phyloP scores from a whole-genome alignment of 2,888 invertebrate species.

The Pecten maximus region DNA sequence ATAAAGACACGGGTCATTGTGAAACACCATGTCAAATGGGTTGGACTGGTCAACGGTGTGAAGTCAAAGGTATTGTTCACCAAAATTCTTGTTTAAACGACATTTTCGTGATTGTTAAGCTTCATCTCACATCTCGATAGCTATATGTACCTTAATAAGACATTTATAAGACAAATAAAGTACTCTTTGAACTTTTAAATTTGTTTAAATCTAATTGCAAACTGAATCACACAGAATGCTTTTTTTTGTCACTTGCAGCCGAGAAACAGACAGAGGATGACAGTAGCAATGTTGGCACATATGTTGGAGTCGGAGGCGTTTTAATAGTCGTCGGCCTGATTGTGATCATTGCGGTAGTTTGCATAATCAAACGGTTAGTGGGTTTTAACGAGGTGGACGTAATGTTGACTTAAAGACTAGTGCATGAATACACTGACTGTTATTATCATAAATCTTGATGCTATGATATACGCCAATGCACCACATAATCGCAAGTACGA shows the following conservation, averaged over 20 bases:
- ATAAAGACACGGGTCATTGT: neutral
- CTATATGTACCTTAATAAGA: neutral
- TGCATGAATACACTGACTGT: neutral
- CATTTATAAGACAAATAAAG: neutral
- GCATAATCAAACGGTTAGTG: neutral
- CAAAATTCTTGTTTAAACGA: neutral
- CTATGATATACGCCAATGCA: neutral
- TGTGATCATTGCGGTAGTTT: neutral
- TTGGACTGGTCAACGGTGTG: neutral
- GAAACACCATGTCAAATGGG: neutral
- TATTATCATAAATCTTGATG: neutral
- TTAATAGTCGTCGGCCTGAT: neutral
- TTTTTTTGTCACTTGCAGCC: neutral
- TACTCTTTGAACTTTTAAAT: neutral
- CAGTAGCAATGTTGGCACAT: neutral
- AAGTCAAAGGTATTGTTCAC: neutral
- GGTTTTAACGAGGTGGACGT: neutral
- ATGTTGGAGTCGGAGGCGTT: neutral
- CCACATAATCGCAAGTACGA: neutral
- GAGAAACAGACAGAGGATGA: neutral
- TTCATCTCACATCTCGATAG: neutral
- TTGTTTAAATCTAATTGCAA: neutral
- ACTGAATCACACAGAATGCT: neutral
- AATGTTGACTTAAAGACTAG: neutral
- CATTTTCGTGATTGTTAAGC: neutral